Percentiles rank a stretch among this genome's conserved stretches.
Conservation (phyloP, 2,113 vertebrate species). For the Picathartes gymnocephalus region DNA sequence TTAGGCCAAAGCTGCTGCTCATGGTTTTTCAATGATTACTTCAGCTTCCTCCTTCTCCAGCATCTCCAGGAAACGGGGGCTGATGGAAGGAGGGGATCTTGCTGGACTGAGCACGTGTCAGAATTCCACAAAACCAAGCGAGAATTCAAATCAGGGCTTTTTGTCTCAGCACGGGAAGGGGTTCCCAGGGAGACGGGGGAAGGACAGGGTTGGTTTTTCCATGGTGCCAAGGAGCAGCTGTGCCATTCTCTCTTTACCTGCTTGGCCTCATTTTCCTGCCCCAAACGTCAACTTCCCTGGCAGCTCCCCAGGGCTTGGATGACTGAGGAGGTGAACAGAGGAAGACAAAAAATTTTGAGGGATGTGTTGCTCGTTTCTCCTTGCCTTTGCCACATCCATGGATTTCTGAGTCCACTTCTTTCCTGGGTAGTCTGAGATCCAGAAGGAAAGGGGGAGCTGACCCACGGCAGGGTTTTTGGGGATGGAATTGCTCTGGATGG, state of each 20-base stretch:
- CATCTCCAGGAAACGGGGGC: slow-evolving; percentile 65
- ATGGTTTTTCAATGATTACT: slow-evolving; percentile 69
- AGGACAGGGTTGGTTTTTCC: slow-evolving; percentile 67
- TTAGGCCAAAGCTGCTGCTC: slow-evolving; percentile 70
- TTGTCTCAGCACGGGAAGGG: slow-evolving; percentile 58
- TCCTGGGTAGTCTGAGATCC: background rate
- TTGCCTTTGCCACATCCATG: background rate
- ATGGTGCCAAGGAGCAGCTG: slow-evolving; percentile 57
- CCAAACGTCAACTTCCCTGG: background rate
- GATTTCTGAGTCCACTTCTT: background rate
- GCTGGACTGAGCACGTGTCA: slow-evolving; percentile 62
- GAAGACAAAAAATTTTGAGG: background rate
- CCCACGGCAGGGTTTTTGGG: background rate
- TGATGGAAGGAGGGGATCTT: slow-evolving; percentile 70
- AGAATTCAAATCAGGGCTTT: slow-evolving; percentile 65
- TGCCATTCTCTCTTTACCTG: slow-evolving; percentile 51
- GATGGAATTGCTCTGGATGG: too few relatives aligned
- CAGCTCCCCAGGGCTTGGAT: background rate
- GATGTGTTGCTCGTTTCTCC: background rate
- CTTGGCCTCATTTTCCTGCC: background rate
- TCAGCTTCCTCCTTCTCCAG: slow-evolving; percentile 56
- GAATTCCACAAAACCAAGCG: slow-evolving; percentile 46
- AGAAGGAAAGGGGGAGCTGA: background rate
- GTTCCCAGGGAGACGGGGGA: background rate
- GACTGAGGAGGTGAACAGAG: background rate